Base-by-base conservation (phyloP, 1,140 invertebrate species). In the Augochlora pura region DNA sequence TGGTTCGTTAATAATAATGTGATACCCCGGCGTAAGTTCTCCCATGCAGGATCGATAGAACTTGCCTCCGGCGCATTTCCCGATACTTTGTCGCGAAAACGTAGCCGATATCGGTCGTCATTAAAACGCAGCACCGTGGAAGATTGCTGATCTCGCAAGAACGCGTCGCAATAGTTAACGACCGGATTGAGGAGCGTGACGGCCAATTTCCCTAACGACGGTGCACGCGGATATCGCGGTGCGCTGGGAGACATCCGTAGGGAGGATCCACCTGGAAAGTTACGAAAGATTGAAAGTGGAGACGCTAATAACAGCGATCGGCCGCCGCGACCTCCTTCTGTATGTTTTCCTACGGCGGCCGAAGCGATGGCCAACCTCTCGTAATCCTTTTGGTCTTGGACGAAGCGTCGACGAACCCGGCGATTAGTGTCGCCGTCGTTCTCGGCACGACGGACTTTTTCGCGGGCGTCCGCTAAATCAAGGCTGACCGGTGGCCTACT, bases 281-380 rank as follows among this genome's bases (percentile, higher is more conserved):
- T 76, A 25, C 65, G 74, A 68, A 76, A 76, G 18, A 69, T 60
- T 21, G 65, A 68, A 69, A 59, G 65, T 23, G 21, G 38, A 23
- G 21, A 60, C 46, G 42, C n/a, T 69, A 60, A 69, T 69, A 76
- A 42, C 74, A 42, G 14, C 42, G 46, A 64, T 74, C 60, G 21
- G 39, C 18, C 39, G n/a, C 18, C 39, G 25, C 32, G 32, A 49
- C 49, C 65, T 59, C 75, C 39, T 68, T 68, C 65, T 65, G 38
- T 14, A 8, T n/a, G 27, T 23, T 38, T 42, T 18, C 18, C 10
- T 6, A 2, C 21, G 1, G 8, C 0, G 9, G 23, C 25, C 18
- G 1, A 32, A n/a, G n/a, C 27, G 38, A 21, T n/a, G 54, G 54
- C 16, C n/a, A n/a, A 32, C 63, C 27, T 27, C 25, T 27, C 60